Percentiles rank a stretch among this genome's conserved stretches.
These are phyloP conservation scores for Philopotamus ludificatus DNA, from an alignment of 1,140 invertebrate genomes.

Conservation along the genomic window DNA sequence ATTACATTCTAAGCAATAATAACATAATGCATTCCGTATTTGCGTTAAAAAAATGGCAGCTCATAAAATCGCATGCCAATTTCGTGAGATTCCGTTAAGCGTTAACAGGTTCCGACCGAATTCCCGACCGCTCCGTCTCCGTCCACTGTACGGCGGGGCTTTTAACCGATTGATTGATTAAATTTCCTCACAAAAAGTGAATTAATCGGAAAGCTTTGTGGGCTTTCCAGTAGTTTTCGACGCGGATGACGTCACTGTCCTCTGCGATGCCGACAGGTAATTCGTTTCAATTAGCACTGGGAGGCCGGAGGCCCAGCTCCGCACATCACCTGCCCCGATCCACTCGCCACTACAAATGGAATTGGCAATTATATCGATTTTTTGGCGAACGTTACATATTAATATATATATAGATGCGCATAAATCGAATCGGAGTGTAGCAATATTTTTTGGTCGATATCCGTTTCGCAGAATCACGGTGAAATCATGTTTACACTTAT, in stretches of 20 bases:
- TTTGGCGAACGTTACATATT: not conserved
- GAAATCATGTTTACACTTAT: not conserved
- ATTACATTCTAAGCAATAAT: too few species aligned
- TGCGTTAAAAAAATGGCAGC: not conserved
- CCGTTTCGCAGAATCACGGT: not conserved
- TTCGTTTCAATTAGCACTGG: slow-evolving; percentile 19
- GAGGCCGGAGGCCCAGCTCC: not conserved
- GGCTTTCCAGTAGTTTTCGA: slow-evolving; percentile 14
- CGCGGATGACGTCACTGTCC: slow-evolving; percentile 11
- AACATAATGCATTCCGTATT: not conserved
- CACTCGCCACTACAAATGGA: too few species aligned
- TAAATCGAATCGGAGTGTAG: too few species aligned
- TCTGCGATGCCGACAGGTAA: slow-evolving; percentile 18
- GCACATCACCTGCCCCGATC: not conserved
- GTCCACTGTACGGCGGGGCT: not conserved
- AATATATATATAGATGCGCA: too few species aligned
- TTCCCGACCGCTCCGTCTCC: not conserved
- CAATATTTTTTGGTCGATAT: not conserved
- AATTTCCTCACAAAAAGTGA: slow-evolving; percentile 20
- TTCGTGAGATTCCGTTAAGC: not conserved
- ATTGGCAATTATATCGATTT: not conserved
- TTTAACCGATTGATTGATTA: slow-evolving; percentile 15
- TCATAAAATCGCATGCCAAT: not conserved
- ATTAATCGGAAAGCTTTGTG: slow-evolving; percentile 27
- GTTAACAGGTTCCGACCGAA: not conserved